These are phyloP conservation scores for Rotaria sp. DNA, from an alignment of 2,888 invertebrate species.

Conservation along the genomic window DNA sequence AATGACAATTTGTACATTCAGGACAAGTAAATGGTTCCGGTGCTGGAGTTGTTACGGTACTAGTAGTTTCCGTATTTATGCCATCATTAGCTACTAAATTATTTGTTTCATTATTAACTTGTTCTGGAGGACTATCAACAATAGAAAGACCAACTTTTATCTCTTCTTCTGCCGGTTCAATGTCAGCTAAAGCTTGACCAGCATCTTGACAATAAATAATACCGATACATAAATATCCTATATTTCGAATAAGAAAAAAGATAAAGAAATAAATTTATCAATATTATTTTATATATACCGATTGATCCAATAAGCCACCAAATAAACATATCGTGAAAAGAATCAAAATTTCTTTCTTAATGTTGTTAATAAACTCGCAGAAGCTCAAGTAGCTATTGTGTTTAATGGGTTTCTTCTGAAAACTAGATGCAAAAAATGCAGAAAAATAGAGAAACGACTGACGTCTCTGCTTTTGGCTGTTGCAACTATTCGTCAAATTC, in stretches of 20 bases:
- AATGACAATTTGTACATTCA: not conserved
- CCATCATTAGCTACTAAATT: not conserved
- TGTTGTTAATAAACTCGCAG: not conserved
- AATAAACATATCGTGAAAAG: not conserved
- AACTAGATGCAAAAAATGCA: not conserved
- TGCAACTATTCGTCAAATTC: not conserved
- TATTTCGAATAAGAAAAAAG: not conserved
- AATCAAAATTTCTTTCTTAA: not conserved
- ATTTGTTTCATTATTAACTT: not conserved
- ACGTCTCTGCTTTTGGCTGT: not conserved
- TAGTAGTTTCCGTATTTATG: not conserved
- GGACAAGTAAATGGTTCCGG: not conserved
- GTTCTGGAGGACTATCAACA: not conserved
- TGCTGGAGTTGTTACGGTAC: not conserved
- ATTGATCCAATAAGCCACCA: not conserved
- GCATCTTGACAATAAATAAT: not conserved
- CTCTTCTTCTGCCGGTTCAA: not conserved
- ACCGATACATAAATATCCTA: not conserved
- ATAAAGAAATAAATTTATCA: too few relatives aligned
- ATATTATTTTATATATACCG: not conserved
- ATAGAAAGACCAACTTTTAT: not conserved
- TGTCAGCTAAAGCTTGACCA: not conserved
- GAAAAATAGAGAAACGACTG: not conserved
- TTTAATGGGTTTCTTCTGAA: not conserved
- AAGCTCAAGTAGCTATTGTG: not conserved